Evolutionary conservation across 35 echinoderm and acorn worm genomes (phyloP).

Genomic region (Chiridota heheva): DNA sequence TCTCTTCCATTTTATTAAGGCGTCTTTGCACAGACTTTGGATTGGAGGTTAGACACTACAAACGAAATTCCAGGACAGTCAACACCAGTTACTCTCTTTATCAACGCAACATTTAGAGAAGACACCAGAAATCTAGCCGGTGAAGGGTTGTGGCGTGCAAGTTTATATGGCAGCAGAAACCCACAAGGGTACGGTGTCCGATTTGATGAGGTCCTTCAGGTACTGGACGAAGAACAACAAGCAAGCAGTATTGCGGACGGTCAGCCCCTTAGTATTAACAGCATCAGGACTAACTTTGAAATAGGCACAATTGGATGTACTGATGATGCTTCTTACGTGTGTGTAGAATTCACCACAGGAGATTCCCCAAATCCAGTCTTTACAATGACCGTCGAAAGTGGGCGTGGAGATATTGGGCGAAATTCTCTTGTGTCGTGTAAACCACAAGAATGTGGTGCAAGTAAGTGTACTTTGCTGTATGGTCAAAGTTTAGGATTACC

Average conservation of each 20-base stretch:
- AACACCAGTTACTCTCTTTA: constrained; percentile 49
- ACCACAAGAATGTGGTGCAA: constrained; percentile 57
- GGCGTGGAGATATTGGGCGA: background rate
- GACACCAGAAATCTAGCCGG: constrained; percentile 47
- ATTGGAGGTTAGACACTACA: constrained; percentile 44
- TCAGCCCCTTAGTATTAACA: constrained; percentile 11
- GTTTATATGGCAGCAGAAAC: constrained; percentile 69
- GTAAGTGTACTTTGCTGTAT: constrained; percentile 56
- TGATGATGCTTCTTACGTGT: constrained; percentile 56
- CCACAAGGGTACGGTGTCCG: constrained; percentile 56
- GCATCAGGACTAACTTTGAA: constrained; percentile 55
- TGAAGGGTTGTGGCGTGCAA: constrained; percentile 64
- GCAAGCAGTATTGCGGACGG: constrained; percentile 9
- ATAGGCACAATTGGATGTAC: constrained; percentile 72
- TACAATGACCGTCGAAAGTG: constrained; percentile 12
- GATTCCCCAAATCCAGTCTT: constrained; percentile 66
- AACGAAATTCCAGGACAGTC: constrained; percentile 58
- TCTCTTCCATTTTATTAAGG: too few species aligned
- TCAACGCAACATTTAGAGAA: constrained; percentile 52
- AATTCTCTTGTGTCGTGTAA: constrained; percentile 57
- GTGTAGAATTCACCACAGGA: constrained; percentile 69
- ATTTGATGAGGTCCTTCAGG: constrained; percentile 55
- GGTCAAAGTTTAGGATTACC: too few species aligned
- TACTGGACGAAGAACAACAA: constrained; percentile 41
- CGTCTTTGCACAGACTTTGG: constrained; percentile 58